Evolutionary conservation across 2,113 vertebrate genomes (phyloP), one percentile per base, ranked within the genome.

Genomic region (Lampris megalopsis): DNA sequence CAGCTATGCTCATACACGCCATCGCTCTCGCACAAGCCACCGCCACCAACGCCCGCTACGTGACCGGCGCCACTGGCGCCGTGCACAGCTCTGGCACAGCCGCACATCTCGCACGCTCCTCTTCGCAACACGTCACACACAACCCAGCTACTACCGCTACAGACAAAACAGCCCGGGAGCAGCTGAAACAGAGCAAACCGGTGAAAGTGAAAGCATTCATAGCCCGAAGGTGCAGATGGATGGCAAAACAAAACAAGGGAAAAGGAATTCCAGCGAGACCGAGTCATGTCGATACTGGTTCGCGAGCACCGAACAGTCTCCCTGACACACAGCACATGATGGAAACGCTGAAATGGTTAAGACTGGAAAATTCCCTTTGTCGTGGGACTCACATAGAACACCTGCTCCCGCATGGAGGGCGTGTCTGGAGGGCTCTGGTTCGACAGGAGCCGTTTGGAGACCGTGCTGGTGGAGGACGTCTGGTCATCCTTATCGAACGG

Each of bases 401-500:
- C 98, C 91, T 99, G 98, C 79, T 99, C 98, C 62, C 98, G 94
- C 93, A 99, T 95, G 1, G 98, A 99, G 0, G 98, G 98, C 0
- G 98, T 99, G 80, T 99, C 98, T 0, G 98, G 98, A 0, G 98
- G 98, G 73, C 98, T 99, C 94, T 98, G 97, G 93, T 97, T 99
- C 83, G 98, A 99, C 63, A 93, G 96, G 89, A 99, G 97, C 37
- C 98, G 95, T 82, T 99, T 99, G 91, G 91, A 97, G 74, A 99
- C 96, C 0, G 95, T 95, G 87, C 96, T 97, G 82, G 94, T 93
- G 10, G 97, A 95, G 0, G 96, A 97, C 1, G 95, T 94, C 88
- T 97, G 98, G 91, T 99, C 98, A 0, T 99, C 98, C 86, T 98
- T 99, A 83, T 99, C 98, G 0, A 99, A 99, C 3, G 98, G 98